Evolutionary conservation across 2,888 invertebrate genomes (phyloP).

Genomic region (Diachrysia chrysitis): DNA sequence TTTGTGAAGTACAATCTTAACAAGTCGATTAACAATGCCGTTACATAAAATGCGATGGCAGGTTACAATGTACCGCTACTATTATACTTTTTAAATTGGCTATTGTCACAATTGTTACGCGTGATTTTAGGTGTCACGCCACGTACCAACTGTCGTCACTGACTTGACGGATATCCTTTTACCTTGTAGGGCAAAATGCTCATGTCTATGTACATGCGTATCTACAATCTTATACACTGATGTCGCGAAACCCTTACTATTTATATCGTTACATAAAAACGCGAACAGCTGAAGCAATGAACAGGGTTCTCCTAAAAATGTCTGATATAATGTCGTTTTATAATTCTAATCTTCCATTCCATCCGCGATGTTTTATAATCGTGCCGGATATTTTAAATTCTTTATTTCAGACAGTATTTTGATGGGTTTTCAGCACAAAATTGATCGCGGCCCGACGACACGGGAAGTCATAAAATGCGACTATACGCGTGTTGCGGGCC

Average conservation of each 20-base stretch:
- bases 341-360: constrained; percentile 41
- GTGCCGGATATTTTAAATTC: constrained; percentile 72
- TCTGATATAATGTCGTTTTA: constrained; percentile 31
- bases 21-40: not conserved
- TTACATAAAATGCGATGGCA: constrained; percentile 22
- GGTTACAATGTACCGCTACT: constrained; percentile 20
- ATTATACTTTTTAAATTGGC: constrained; percentile 39
- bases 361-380: constrained; percentile 48
- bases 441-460: constrained; percentile 72
- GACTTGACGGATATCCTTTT: constrained; percentile 48
- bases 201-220: not conserved
- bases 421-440: constrained; percentile 77
- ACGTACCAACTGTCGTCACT: constrained; percentile 26
- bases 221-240: not conserved
- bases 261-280: not conserved
- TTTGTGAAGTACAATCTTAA: not conserved
- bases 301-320: constrained; percentile 18
- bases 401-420: constrained; percentile 76
- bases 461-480: constrained; percentile 83
- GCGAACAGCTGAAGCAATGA: constrained; percentile 17
- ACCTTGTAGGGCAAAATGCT: constrained; percentile 40
- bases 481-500: constrained; percentile 64
- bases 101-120: constrained; percentile 44
- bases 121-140: constrained; percentile 22
- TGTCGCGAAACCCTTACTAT: not conserved